Base-by-base conservation (phyloP, 2,113 vertebrate genomes). In the Percina caprodes region DNA sequence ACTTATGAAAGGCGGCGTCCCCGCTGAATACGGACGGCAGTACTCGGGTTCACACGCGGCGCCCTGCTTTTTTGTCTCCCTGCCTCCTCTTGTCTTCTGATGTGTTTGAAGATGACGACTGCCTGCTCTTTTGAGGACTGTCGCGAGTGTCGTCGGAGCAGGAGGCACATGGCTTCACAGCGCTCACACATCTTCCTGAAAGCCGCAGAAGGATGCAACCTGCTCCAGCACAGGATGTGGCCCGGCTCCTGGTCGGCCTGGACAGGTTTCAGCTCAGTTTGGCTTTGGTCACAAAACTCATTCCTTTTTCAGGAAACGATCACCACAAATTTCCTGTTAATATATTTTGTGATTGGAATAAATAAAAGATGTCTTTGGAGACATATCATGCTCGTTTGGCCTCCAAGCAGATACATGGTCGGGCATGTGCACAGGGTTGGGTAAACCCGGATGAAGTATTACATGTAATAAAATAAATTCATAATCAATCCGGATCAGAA, bases 31-130 rank as follows among this genome's bases (percentile, higher is more conserved):
- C 45, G 77, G 84, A 84, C 88, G 79, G 83, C 86, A 87, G 84
- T 91, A 90, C 82, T 84, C n/a, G 77, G 87, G 84, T 89, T 91
- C 83, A 86, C 68, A 79, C 65, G 6, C 70, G 16, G 46, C 62
- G 59, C 75, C 77, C 79, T 46, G 70, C 30, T 68, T 79, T 84
- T 81, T 82, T 81, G 62, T 87, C 86, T 63, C 78, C 23, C 72
- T 55, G 80, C 63, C 65, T 79, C 59, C 60, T 52, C 87, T 87
- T 77, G 80, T 89, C 82, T 89, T 81, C 49, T n/a, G 62, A 39
- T 85, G 82, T 74, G 79, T 92, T 90, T 93, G 87, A 94, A 90
- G 89, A 79, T 66, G 83, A 86, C 73, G 80, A 55, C 83, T 80
- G 83, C 51, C 74, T 82, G 68, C 69, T 83, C 89, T 81, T 86